phyloP scores from a whole-genome alignment of 1,140 invertebrate genomes.

The Musca vetustissima region DNA sequence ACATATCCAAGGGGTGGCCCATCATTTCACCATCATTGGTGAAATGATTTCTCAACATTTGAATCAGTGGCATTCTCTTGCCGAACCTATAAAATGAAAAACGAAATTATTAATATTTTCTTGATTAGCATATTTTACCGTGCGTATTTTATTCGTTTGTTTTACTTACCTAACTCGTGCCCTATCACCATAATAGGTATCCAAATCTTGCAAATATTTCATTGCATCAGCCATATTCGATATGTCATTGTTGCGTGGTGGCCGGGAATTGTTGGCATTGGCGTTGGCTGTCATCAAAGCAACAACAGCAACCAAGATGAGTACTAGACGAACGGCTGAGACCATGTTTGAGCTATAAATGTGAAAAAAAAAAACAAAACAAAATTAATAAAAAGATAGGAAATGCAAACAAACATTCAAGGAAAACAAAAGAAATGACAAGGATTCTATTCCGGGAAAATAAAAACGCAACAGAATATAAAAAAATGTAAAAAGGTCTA shows the following conservation, averaged over 20 bases:
- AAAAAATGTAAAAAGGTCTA: too few relatives aligned
- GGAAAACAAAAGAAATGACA: too few relatives aligned
- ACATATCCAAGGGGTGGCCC: constrained; percentile 16
- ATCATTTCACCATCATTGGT: constrained; percentile 22
- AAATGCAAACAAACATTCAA: too few relatives aligned
- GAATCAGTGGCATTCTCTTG: constrained; percentile 21
- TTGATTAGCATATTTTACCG: too few relatives aligned
- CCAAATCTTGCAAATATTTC: constrained; percentile 52
- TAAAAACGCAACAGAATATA: too few relatives aligned
- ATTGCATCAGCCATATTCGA: constrained; percentile 51
- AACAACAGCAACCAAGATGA: constrained; percentile 2
- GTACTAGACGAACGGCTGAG: constrained; percentile 1
- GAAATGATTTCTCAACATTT: constrained; percentile 22
- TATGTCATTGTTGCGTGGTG: constrained; percentile 50
- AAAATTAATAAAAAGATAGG: too few relatives aligned
- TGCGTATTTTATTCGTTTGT: too few relatives aligned
- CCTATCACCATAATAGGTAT: constrained; percentile 49
- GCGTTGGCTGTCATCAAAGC: constrained; percentile 35
- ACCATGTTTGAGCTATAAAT: constrained; percentile 23
- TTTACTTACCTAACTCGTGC: constrained; percentile 38
- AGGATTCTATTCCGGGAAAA: too few relatives aligned
- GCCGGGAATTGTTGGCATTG: constrained; percentile 43
- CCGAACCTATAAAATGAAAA: constrained; percentile 19
- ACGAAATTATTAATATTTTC: too few relatives aligned
- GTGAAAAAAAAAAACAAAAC: too few relatives aligned